Conservation (phyloP, 2,797 vertebrate species). For the Tadarida brasiliensis region DNA sequence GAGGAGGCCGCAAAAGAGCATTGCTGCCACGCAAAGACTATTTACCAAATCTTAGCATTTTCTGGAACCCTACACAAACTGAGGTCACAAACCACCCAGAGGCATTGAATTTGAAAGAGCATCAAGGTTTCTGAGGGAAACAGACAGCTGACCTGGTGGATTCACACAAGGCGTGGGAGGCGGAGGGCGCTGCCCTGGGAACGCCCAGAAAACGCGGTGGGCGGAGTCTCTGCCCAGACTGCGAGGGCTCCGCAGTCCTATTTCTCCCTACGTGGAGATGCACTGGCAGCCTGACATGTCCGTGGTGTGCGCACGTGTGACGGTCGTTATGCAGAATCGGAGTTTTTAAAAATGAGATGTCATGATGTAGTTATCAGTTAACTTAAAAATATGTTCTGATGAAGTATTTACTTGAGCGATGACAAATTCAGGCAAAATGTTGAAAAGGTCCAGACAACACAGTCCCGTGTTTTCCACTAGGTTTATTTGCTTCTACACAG, state of each 20-base stretch:
- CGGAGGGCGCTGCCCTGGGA: neutral
- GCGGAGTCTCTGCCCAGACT: too few relatives aligned
- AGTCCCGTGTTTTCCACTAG: neutral
- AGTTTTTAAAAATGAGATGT: neutral
- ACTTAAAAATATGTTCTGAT: neutral
- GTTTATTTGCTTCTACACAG: neutral
- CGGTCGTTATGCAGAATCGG: neutral
- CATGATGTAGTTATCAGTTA: neutral
- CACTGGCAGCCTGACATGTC: too few relatives aligned
- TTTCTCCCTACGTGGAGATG: neutral
- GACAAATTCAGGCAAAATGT: neutral
- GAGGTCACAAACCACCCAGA: neutral
- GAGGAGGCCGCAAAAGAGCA: neutral
- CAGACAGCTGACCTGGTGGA: neutral
- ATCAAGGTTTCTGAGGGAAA: neutral
- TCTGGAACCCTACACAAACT: neutral
- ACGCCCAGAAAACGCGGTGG: neutral
- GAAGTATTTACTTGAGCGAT: neutral
- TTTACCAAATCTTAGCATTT: neutral
- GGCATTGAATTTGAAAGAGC: neutral
- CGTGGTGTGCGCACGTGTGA: neutral
- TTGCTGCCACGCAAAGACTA: too few relatives aligned
- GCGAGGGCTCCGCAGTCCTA: too few relatives aligned
- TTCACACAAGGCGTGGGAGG: neutral
- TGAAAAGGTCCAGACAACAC: neutral